Evolutionary conservation across 30 jellyfish, hydroid and myxozoan genomes (phyloP), one percentile per base, ranked within the genome.

Genomic region (Aurelia sp.): DNA sequence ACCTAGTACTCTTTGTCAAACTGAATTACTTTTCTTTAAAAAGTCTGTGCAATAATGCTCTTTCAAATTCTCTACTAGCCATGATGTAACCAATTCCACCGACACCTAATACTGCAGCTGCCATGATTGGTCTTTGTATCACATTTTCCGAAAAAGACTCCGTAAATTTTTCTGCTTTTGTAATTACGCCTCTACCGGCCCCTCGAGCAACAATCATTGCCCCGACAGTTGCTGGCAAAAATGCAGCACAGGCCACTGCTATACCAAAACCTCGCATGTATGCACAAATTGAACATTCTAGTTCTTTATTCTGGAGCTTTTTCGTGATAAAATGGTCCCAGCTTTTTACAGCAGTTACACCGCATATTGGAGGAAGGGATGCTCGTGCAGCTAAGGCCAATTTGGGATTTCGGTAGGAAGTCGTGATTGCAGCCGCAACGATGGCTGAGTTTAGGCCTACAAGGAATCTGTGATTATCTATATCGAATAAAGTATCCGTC

Each of bases 21-120:
- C 33, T 8, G 3, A 44, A 44, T 44, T 44, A 44, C 15, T 44
- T 22, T 35, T 67, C 44, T 44, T 16, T 66, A n/a, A 6, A 22
- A 4, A 86, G 37, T 35, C 52, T 69, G 20, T 75, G 23, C n/a
- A 44, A 31, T 20, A 86, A 62, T 23, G 60, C 52, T 23, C 57
- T 31, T 66, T 86, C 86, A 66, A 86, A 86, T 57, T 86, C 96
- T 66, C 96, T 75, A 62, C 83, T 77, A 23, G 90, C 86, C 96
- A 86, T 86, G 31, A 68, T 75, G 65, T 68, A 86, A 4, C 96
- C 96, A 27, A 70, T 62, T 20, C 71, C 66, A 10, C 87, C 96
- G 13, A 72, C 89, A 15, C 80, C 85, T 19, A 86, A 70, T 21
- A 86, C 77, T 41, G 90, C 85, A 33, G 86, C 89, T 53, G 60